Evolutionary conservation across 2,113 vertebrate genomes (phyloP).

Genomic region (Xenotilapia leptura): DNA sequence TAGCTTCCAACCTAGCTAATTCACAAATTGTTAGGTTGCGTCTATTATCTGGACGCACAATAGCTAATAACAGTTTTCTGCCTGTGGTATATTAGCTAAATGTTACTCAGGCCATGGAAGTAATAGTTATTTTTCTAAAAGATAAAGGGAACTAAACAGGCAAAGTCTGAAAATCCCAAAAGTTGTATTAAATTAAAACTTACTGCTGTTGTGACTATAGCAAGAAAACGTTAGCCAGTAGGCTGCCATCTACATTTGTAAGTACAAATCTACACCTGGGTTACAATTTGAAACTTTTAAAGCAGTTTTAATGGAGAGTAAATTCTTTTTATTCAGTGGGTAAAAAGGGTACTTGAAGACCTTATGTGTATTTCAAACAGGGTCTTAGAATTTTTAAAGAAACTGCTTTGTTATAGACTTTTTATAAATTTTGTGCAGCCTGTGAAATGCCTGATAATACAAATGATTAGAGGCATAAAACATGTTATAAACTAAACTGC

Average conservation of each 20-base stretch:
- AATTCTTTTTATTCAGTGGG: not conserved
- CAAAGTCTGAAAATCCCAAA: not conserved
- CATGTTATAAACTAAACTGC: not conserved
- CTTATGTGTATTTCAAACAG: not conserved
- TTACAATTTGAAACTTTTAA: not conserved
- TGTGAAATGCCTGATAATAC: not conserved
- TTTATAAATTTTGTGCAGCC: not conserved
- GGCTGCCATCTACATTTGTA: not conserved
- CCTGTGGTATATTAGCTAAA: not conserved
- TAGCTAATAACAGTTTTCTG: not conserved
- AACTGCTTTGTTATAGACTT: not conserved
- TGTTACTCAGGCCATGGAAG: not conserved
- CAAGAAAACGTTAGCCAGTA: not conserved
- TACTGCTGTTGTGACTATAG: not conserved
- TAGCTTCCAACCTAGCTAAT: not conserved
- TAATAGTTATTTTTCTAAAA: not conserved
- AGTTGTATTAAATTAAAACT: not conserved
- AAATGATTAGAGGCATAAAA: not conserved
- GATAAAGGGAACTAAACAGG: not conserved
- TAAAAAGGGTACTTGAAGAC: not conserved
- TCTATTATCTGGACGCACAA: fast-evolving
- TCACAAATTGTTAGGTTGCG: fast-evolving
- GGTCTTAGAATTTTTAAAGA: not conserved
- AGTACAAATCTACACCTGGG: not conserved
- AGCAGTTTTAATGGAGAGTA: not conserved